Conservation (phyloP, 2,797 vertebrate genomes). For the Alcedo atthis region DNA sequence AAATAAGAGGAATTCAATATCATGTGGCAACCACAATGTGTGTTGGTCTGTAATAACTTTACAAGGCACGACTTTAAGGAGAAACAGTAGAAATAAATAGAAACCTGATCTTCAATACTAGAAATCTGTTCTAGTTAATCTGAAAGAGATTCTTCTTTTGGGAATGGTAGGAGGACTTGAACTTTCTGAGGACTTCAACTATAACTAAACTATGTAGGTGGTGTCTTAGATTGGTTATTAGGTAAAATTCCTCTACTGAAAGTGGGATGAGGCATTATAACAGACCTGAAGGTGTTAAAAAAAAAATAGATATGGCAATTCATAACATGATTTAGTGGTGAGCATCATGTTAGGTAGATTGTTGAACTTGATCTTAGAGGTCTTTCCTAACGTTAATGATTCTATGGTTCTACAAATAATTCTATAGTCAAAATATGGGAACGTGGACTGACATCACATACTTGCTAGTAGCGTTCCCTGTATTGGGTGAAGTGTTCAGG, state of each 20-base stretch:
- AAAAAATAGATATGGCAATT: too few relatives aligned
- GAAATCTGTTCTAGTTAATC: background rate
- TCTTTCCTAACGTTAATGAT: background rate
- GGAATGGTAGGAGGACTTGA: background rate
- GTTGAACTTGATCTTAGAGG: background rate
- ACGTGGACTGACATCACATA: background rate
- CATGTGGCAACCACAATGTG: background rate
- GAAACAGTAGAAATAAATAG: background rate
- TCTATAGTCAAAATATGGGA: background rate
- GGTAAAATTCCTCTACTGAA: too few relatives aligned
- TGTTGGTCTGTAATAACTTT: background rate
- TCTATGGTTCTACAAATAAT: background rate
- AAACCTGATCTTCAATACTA: background rate
- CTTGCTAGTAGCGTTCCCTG: accelerated
- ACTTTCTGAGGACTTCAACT: background rate
- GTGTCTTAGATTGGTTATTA: too few relatives aligned
- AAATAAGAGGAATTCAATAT: background rate
- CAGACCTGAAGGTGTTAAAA: too few relatives aligned
- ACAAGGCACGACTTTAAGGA: background rate
- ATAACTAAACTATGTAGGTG: too few relatives aligned
- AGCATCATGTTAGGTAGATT: too few relatives aligned
- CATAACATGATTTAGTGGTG: too few relatives aligned
- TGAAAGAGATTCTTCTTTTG: background rate
- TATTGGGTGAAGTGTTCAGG: background rate
- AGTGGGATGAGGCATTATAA: too few relatives aligned